Evolutionary conservation across 2,113 vertebrate species (phyloP), one percentile per base, ranked within the genome.

Genomic region (Nibea coibor): DNA sequence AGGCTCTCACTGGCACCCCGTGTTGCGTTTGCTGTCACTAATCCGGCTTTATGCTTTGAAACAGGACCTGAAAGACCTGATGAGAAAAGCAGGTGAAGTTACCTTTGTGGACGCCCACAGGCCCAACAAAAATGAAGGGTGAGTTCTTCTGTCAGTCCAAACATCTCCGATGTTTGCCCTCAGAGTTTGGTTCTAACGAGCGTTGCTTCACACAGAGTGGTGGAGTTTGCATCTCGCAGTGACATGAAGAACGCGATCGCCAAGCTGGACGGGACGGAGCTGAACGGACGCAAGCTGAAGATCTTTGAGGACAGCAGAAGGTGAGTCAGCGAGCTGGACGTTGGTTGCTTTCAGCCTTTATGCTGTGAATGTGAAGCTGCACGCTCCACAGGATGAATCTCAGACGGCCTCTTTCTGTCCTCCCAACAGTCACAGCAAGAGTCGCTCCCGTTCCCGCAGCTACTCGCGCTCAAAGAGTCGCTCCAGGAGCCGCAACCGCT

Each of bases 71-170:
- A 97, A 97, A 93, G 97, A 98, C 94, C 94, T 97, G 90, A 98
- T 98, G 97, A 96, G 97, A 93, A 97, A 97, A 92, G 97, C 96
- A 80, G 97, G 97, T 62, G 97, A 98, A 77, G 97, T 98, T 53
- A 98, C 97, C 26, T 98, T 97, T 95, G 97, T 97, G 93, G 97
- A 98, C 84, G 97, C 97, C 35, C 97, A 98, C 93, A 95, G 97
- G 87, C 95, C 96, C 90, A 97, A 96, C 90, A 96, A 96, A 93
- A 97, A 98, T 62, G 97, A 97, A 94, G 97, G 97, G 97, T 97
- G 74, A 91, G 92, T 62, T 47, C 12, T 6, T 15, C 11, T 4
- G 1, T 8, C 0, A 0, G 4, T 65, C 35, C 26, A 0, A 15
- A 15, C 10, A 0, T 28, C 0, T 42, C 7, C 0, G 16, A 4